Percentiles rank a stretch among this genome's conserved stretches.
Evolutionary conservation across 2,888 invertebrate species (phyloP).

Genomic region (Osedax frankpressi): DNA sequence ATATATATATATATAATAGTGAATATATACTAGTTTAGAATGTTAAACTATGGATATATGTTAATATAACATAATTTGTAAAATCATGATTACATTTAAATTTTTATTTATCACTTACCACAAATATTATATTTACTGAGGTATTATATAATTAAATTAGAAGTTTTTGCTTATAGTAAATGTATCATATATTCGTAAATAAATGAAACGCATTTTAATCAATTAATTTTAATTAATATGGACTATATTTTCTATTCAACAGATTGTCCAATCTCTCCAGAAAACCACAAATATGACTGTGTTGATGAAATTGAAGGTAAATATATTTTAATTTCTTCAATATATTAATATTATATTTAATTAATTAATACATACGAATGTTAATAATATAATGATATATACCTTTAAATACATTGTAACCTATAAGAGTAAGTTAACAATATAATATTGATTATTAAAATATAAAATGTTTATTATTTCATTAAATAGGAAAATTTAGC

Average conservation of each 20-base stretch:
- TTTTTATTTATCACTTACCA: neutral
- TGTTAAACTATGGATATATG: neutral
- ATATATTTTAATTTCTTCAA: neutral
- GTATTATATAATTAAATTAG: neutral
- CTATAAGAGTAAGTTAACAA: too few relatives aligned
- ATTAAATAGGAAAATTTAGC: neutral
- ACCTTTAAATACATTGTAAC: too few relatives aligned
- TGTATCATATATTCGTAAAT: too few relatives aligned
- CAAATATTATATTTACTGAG: too few relatives aligned
- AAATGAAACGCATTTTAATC: too few relatives aligned
- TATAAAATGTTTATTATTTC: neutral
- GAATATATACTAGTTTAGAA: neutral
- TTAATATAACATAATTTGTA: neutral
- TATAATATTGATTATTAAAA: too few relatives aligned
- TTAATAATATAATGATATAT: too few relatives aligned
- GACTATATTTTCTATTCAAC: neutral
- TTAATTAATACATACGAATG: neutral
- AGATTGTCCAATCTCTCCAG: neutral
- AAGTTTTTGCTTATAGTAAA: too few relatives aligned
- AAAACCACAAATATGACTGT: neutral
- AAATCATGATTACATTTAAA: neutral
- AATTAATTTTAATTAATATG: neutral
- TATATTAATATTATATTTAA: neutral
- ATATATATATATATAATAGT: neutral
- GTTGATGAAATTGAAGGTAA: constrained; percentile 2